phyloP scores from a whole-genome alignment of 2,113 vertebrate genomes.

The Oryzias melastigma region DNA sequence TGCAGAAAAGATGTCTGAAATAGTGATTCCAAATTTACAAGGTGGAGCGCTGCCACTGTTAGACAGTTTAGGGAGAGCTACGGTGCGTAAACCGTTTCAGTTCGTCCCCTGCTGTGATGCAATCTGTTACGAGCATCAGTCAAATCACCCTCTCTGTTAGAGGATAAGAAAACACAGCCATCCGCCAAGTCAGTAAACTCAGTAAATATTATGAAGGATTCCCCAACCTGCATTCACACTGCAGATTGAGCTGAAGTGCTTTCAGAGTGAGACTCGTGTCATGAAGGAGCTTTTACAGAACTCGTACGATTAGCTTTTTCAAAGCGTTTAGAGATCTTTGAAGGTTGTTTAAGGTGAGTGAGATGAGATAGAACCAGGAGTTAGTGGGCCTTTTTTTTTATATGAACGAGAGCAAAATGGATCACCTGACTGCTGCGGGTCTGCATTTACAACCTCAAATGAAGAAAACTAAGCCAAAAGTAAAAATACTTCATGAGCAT shows the following conservation, averaged over 20 bases:
- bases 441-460: too few species aligned
- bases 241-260: slow-evolving; percentile 11
- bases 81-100: slow-evolving; percentile 54
- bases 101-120: slow-evolving; percentile 62
- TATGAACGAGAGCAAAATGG: too few species aligned
- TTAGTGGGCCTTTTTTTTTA: too few species aligned
- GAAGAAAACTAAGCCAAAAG: too few species aligned
- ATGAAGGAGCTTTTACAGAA: not conserved
- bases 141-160: slow-evolving; percentile 55
- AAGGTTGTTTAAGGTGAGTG: too few species aligned
- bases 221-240: slow-evolving; percentile 47
- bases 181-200: slow-evolving; percentile 53
- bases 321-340: not conserved
- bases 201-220: slow-evolving; percentile 52
- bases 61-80: slow-evolving; percentile 60
- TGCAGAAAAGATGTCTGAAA: slow-evolving; percentile 62
- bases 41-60: slow-evolving; percentile 66
- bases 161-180: slow-evolving; percentile 52
- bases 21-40: slow-evolving; percentile 62
- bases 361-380: too few species aligned
- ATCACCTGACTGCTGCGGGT: too few species aligned
- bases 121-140: slow-evolving; percentile 66
- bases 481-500: too few species aligned
- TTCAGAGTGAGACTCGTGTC: not conserved
- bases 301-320: slow-evolving; percentile 6